Base-by-base conservation (phyloP, 2,797 vertebrate genomes). In the Rallus crepitans region DNA sequence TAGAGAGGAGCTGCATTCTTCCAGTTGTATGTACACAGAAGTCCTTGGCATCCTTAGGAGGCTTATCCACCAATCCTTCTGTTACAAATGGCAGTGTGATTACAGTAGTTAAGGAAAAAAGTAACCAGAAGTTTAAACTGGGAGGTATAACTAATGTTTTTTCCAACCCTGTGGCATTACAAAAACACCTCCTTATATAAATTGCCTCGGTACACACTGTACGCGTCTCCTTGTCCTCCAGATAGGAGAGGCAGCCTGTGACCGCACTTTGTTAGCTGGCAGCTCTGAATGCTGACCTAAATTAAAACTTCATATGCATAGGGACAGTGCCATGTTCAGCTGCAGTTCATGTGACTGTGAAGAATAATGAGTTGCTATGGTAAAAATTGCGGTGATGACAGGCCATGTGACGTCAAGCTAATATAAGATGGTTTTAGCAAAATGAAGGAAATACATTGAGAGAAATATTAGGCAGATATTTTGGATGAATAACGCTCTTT, bases 321-420 rank as follows among this genome's bases (percentile, higher is more conserved):
- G 84, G 88, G 90, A 96, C 91, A 90, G 91, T 68, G 69, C 82
- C 61, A 78, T 81, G 52, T 94, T 94, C 71, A 59, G 95, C 89
- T 84, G 60, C 69, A 85, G 69, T 90, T 89, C 65, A 21, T 89
- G 78, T 56, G 68, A 95, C 87, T 73, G 69, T 82, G 88, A 93
- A 95, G 95, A 85, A 93, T 98, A 96, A 89, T 85, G 63, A 84
- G 97, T 98, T 98, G 96, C 97, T 93, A 98, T 98, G 96, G 97
- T 91, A 94, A 98, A 97, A 82, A 24, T 53, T 63, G 56, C 4
- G 8, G 72, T 89, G 91, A 93, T n/a, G 87, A 89, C 85, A 92
- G 86, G 28, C 60, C 53, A 2, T 12, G 42, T 93, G 95, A 97
- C 82, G 64, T 97, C 97, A 96, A 93, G 65, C 76, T 93, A 71